These are phyloP conservation scores for Enteromius viviparus DNA, from an alignment of 2,797 vertebrate species.

Conservation along the genomic window DNA sequence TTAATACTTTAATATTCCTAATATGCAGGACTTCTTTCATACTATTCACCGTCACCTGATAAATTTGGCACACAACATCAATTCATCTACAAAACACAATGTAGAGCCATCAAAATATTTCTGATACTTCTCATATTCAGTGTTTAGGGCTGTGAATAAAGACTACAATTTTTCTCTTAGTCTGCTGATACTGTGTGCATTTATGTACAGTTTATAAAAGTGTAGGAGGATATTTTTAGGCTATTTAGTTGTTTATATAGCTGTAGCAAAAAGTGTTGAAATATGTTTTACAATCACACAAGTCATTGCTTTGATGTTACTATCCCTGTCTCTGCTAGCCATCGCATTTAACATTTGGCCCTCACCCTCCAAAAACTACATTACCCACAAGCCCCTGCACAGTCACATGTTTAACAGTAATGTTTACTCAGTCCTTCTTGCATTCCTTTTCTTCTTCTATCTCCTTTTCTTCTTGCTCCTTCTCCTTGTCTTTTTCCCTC, in stretches of 20 bases:
- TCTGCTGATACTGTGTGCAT: not conserved
- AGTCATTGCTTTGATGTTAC: constrained; percentile 23
- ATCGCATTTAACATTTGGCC: not conserved
- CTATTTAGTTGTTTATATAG: constrained; percentile 14
- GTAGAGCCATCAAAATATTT: constrained; percentile 24
- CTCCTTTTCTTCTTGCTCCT: constrained; percentile 30
- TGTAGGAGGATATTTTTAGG: not conserved
- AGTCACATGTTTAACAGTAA: not conserved
- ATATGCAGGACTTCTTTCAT: not conserved
- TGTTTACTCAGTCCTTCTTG: constrained; percentile 18
- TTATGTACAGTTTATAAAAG: constrained; percentile 7
- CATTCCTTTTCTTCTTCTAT: constrained; percentile 38
- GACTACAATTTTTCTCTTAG: not conserved
- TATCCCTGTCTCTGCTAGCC: not conserved
- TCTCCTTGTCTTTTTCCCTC: constrained; percentile 28
- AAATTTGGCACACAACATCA: constrained; percentile 1
- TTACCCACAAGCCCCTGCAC: constrained; percentile 22
- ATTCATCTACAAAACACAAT: constrained; percentile 6
- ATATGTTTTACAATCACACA: not conserved
- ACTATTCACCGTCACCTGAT: not conserved
- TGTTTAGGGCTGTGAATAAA: not conserved
- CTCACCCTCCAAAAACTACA: constrained; percentile 2
- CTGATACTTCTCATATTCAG: not conserved
- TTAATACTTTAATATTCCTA: not conserved
- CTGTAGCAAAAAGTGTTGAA: constrained; percentile 6